These are phyloP conservation scores for Lasiurus borealis DNA, from an alignment of 2,113 vertebrate genomes.

Conservation along the genomic window DNA sequence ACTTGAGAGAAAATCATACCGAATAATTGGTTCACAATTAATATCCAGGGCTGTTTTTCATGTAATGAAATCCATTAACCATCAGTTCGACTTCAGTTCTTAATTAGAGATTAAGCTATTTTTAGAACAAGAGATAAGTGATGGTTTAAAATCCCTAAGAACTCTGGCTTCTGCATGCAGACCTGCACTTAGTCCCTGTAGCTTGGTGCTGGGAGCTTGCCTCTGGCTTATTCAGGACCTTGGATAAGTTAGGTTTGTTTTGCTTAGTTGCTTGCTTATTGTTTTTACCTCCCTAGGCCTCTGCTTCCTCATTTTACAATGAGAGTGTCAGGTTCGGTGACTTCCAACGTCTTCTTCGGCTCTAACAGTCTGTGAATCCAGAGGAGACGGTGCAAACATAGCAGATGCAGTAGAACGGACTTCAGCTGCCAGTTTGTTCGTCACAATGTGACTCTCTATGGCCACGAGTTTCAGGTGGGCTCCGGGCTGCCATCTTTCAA, in stretches of 20 bases:
- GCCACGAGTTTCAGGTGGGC: not conserved
- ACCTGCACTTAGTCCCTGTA: not conserved
- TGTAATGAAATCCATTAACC: not conserved
- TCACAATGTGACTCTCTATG: not conserved
- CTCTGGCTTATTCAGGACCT: not conserved
- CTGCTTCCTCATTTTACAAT: not conserved
- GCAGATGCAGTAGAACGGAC: not conserved
- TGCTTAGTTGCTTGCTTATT: not conserved
- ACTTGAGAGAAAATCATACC: not conserved
- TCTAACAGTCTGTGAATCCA: not conserved
- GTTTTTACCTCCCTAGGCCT: not conserved
- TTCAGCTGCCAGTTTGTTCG: not conserved
- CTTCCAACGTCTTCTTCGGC: not conserved
- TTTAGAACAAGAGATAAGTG: not conserved
- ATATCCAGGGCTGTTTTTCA: constrained; percentile 30
- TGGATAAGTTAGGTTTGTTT: not conserved
- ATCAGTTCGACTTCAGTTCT: not conserved
- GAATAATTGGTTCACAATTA: not conserved
- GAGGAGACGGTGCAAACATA: not conserved
- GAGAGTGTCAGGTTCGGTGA: not conserved
- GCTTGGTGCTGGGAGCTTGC: not conserved
- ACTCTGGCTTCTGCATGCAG: not conserved
- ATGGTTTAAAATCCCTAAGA: not conserved
- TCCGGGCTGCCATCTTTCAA: not conserved
- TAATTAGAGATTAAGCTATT: constrained; percentile 2